Base-by-base conservation (phyloP, 2,888 invertebrate genomes). In the Entomobrya proxima region DNA sequence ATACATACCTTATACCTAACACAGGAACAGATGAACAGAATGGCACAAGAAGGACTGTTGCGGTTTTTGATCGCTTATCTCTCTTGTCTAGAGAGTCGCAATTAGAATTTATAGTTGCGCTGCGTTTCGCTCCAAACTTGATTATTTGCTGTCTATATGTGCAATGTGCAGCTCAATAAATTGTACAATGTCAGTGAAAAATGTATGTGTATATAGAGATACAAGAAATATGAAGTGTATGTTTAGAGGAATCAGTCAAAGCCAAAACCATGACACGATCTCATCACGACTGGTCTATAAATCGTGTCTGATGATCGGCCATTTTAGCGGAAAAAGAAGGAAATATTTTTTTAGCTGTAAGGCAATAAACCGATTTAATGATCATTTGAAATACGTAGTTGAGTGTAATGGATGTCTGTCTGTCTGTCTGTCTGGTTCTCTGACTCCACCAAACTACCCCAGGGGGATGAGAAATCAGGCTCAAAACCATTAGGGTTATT, bases 221-320 rank as follows among this genome's bases (percentile, higher is more conserved):
- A 61, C 1, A 9, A 32, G 32, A 15, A 18, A 35, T 64, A 64
- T 52, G 21, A 30, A 27, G 67, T 67, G 27, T 67, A 67, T 24
- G 67, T 24, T 24, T 74, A 13, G 6, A 35, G n/a, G 18, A 50
- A 32, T 74, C 47, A 35, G 67, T 64, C 78, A 47, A 30, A 44
- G 35, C 32, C 35, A 58, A 82, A 50, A 32, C 75, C 75, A 82
- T 82, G 75, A 44, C 82, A 81, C 44, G 82, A 61, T 83, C 83
- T 76, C 61, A 83, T 83, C 83, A 83, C 83, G 83, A 83, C 76
- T 83, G 76, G 83, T 83, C 83, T 67, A 83, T 83, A 83, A 83
- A 83, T 83, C 83, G 83, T 83, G 83, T 50, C 64, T 83, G 67
- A 67, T 40, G 83, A 76, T 76, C 80, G 75, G 64, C 76, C 76